Conservation (phyloP, 2,888 invertebrate species). For the Chymomyza caudatula region DNA sequence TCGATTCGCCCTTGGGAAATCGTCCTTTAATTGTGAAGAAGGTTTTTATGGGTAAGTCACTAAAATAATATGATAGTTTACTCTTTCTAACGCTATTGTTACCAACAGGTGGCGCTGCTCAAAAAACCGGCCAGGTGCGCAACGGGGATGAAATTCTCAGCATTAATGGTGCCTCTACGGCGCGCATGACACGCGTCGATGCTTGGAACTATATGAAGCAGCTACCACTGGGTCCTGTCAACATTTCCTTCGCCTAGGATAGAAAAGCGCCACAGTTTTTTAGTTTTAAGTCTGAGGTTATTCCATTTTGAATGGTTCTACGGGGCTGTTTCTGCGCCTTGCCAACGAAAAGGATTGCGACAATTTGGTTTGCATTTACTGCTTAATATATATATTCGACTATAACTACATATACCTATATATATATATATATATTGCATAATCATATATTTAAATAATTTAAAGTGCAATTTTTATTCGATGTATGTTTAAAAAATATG, state of each 20-base stretch:
- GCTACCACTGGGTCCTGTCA: conserved; percentile 89
- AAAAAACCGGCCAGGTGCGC: conserved; percentile 89
- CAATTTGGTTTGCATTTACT: conserved; percentile 63
- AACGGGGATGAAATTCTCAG: conserved; percentile 92
- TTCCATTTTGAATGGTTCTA: conserved; percentile 6
- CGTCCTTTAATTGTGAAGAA: conserved; percentile 93
- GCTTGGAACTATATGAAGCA: conserved; percentile 96
- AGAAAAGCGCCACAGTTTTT: conserved; percentile 14
- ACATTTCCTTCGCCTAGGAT: conserved; percentile 73
- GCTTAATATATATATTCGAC: conserved; percentile 27
- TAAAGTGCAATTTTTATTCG: conserved; percentile 52
- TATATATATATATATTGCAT: no score
- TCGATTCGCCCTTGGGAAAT: conserved; percentile 93
- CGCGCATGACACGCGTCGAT: conserved; percentile 92
- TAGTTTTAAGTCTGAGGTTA: conserved; percentile 41
- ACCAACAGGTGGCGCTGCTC: conserved; percentile 89
- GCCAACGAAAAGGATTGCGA: conserved; percentile 30
- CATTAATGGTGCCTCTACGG: conserved; percentile 89
- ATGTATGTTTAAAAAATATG: conserved; percentile 18
- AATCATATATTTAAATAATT: conserved; percentile 33
- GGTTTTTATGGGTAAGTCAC: conserved; percentile 93
- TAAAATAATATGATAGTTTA: no score
- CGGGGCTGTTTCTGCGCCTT: conserved; percentile 18
- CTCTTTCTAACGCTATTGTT: neutral
- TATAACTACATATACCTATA: conserved; percentile 6